Evolutionary conservation across 35 echinoderm and acorn worm genomes (phyloP), one percentile per base, ranked within the genome.

Genomic region (Heliocidaris tuberculata): DNA sequence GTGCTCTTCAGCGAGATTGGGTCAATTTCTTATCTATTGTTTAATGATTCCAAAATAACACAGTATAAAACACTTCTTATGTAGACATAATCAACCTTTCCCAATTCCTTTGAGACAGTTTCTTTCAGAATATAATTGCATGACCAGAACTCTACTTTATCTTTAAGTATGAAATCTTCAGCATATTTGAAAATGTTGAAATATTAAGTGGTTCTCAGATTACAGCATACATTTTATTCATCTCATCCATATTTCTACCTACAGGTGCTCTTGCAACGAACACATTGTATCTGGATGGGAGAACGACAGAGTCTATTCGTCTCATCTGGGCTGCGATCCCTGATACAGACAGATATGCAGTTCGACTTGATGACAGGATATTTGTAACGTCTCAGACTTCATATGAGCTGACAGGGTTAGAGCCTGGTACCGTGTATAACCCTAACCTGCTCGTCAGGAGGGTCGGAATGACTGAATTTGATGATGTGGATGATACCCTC

Each of bases 381-480:
- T 35, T 21, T 31, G 13, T 35, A 9, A 47, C 89, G 9, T 10
- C 11, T 32, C 31, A 11, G 31, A 91, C 89, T 32, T n/a, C 50
- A 27, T 59, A 17, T 32, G 48, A 17, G 16, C 91, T 52, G 17
- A 56, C 47, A 9, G 91, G 29, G 6, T n/a, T 93, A 30, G 27
- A 31, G 19, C 91, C 91, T 13, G 91, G 91, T n/a, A 93, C 91
- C 11, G 48, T 17, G 48, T 93, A 93, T 59, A 21, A 52, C 29
- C 48, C 91, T 8, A 30, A 31, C 19, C 49, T 93, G 19, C 16
- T 93, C 13, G 48, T 93, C n/a, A 1, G 10, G 29, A 13, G 16
- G 16, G 16, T 29, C 3, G 91, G 91, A 16, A 59, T 30, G 91
- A 93, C 29, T 32, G 89, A 91, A 32, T 91, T 47, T 7, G 31